Evolutionary conservation across 2,888 invertebrate genomes (phyloP), one percentile per base, ranked within the genome.

Genomic region (Entomobrya proxima): DNA sequence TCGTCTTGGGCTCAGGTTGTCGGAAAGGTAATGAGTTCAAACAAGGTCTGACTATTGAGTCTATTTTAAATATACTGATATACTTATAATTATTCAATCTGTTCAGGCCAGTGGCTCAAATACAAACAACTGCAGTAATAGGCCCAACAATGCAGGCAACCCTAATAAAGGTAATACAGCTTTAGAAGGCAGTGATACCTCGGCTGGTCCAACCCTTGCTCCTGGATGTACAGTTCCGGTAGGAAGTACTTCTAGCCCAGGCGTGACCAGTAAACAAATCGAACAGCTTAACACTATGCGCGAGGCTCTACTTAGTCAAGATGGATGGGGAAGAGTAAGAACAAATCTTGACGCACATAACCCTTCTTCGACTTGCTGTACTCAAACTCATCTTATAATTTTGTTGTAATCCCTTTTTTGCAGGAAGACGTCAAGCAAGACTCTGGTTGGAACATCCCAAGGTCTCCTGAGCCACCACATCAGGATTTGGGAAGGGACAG

Each of bases 341-440:
- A 88, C 72, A 35, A 18, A 27, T 52, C 13, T 50, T 11, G 52
- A 72, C 30, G 80, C 50, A 50, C 1, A 30, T 18, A 78, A 44
- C n/a, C 13, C 27, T 64, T 52, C n/a, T n/a, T n/a, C n/a, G 61
- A 52, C 67, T 58, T 58, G 21, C 24, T 58, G 24, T 50, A 35
- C n/a, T 30, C 21, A 15, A n/a, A 21, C 11, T 6, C 40, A 32
- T 24, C 58, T 30, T 61, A 61, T 7, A 18, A 55, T 27, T 55
- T 11, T 55, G 7, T 47, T 15, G n/a, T 47, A 15, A 11, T 11
- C 30, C 30, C 50, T 74, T 55, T 27, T 74, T 30, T 81, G 64
- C 92, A 95, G 94, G 96, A 97, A 94, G 96, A 97, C 91, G 97
- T 98, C 32, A 98, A 98, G 92, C 98, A 98, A 93, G 98, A 98